Percentiles rank a stretch among this genome's conserved stretches.
These are phyloP conservation scores for Diprion similis DNA, from an alignment of 1,140 invertebrate species.

Conservation along the genomic window DNA sequence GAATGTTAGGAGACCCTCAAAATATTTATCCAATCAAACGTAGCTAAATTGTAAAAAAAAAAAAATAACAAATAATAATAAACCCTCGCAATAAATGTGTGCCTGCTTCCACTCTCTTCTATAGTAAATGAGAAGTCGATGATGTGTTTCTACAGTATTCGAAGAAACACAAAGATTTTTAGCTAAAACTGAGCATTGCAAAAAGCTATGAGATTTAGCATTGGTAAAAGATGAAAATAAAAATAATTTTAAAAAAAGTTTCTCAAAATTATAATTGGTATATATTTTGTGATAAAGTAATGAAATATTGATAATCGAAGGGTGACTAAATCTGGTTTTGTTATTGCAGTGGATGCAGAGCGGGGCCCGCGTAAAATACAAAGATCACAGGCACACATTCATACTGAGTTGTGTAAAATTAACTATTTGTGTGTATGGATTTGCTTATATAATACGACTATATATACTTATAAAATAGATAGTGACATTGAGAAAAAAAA, in stretches of 20 bases:
- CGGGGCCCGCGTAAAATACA: constrained; percentile 43
- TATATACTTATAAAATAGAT: too few species aligned
- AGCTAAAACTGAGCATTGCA: too few species aligned
- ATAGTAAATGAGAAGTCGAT: background rate
- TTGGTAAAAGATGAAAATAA: background rate
- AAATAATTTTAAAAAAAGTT: background rate
- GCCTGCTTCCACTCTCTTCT: constrained; percentile 3
- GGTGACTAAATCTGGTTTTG: constrained; percentile 58
- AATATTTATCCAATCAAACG: background rate
- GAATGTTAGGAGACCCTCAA: constrained; percentile 52
- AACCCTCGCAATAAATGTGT: constrained; percentile 3
- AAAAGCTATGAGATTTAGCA: constrained; percentile 12
- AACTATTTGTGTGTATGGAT: background rate
- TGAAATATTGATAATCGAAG: constrained; percentile 19
- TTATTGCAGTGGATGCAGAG: constrained; percentile 57
- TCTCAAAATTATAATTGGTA: constrained; percentile 26
- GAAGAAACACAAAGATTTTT: too few species aligned
- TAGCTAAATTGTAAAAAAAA: constrained; percentile 14
- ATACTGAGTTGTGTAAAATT: constrained; percentile 39
- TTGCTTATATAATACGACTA: too few species aligned
- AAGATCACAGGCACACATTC: constrained; percentile 60
- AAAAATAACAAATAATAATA: too few species aligned
- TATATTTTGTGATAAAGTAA: constrained; percentile 15
- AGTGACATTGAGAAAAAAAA: too few species aligned
- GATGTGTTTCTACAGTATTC: background rate